A percentile compares a stretch with the other conserved stretches of the same genome.
Conservation (phyloP, 2,797 vertebrate species). For the Distichodus sexfasciatus region DNA sequence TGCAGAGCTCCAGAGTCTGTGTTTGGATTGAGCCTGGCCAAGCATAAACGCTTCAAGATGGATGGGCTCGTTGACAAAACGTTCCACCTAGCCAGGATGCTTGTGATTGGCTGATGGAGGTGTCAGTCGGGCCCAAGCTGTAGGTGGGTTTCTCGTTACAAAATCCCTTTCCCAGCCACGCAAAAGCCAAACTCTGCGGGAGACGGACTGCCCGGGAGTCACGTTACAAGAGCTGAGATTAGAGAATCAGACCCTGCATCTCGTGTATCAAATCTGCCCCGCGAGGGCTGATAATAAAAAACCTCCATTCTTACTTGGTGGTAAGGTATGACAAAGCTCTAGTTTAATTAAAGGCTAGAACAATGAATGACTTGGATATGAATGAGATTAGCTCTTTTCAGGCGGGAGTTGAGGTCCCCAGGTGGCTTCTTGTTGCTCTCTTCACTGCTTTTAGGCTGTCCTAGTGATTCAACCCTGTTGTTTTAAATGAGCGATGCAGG, state of each 20-base stretch:
- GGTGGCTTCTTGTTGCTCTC: too few relatives aligned
- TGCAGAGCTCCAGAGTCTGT: background rate
- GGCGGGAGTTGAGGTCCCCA: too few relatives aligned
- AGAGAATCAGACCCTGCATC: constrained; percentile 5
- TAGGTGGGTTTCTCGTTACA: constrained; percentile 47
- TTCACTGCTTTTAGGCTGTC: too few relatives aligned
- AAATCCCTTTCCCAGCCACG: constrained; percentile 19
- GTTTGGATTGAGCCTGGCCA: background rate
- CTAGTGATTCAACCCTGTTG: too few relatives aligned
- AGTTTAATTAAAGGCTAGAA: too few relatives aligned
- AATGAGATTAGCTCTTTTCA: too few relatives aligned
- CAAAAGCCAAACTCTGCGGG: constrained; percentile 24
- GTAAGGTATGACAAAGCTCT: too few relatives aligned
- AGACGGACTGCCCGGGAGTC: constrained; percentile 25
- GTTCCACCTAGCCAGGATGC: constrained; percentile 8
- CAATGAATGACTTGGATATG: too few relatives aligned
- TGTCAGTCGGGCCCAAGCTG: constrained; percentile 14
- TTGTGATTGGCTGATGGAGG: constrained; percentile 10
- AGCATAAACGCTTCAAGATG: background rate
- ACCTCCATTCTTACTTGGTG: background rate
- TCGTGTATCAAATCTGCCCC: constrained; percentile 28
- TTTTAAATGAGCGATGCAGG: too few relatives aligned
- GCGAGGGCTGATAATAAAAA: constrained; percentile 12
- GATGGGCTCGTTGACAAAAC: constrained; percentile 2
- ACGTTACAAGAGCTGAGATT: constrained; percentile 26